Evolutionary conservation across 2,797 vertebrate genomes (phyloP), one percentile per base, ranked within the genome.

Genomic region (Acridotheres tristis): DNA sequence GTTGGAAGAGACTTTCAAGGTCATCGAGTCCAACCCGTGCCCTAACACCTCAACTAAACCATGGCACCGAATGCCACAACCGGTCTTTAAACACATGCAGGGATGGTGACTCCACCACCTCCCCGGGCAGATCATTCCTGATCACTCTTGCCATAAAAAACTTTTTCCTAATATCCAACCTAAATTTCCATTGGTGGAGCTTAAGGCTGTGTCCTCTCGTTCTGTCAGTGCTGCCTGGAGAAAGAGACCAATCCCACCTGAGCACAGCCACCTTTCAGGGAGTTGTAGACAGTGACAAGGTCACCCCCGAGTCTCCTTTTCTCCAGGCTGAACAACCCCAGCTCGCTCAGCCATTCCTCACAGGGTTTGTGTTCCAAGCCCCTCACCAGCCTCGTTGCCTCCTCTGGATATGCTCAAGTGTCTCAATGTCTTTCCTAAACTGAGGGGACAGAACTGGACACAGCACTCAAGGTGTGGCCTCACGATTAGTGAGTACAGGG

Each of bases 391-490:
- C 20, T 30, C 14, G 4, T 11, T 47, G n/a, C 54, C 20, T 36
- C 16, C 54, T 47, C 42, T 47, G 42, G 54, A 36, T 2, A 1
- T 1, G 16, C 26, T 47, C 16, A 8, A 36, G 42, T 34, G 0
- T 2, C 54, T 47, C 71, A 10, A 18, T 0, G 10, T 34, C 53
- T 53, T 45, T 45, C 53, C 32, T 2, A 7, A 45, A 57, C 69
- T 16, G 32, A 27, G 40, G 10, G 36, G 5, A 11, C 40, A 57
- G 32, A 72, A 7, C 69, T 22, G 69, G 42, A 17, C 53, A 22
- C 42, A 34, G 53, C 40, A 29, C n/a, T 14, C 42, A 3, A 45
- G 32, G 11, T 13, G 26, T 2, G 5, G 2, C 32, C 15, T 30
- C 71, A 74, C n/a, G 16, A 30, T 26, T 34, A 40, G 40, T 1